Evolutionary conservation across 2,113 vertebrate genomes (phyloP).

Genomic region (Gnathonemus longibarbis): DNA sequence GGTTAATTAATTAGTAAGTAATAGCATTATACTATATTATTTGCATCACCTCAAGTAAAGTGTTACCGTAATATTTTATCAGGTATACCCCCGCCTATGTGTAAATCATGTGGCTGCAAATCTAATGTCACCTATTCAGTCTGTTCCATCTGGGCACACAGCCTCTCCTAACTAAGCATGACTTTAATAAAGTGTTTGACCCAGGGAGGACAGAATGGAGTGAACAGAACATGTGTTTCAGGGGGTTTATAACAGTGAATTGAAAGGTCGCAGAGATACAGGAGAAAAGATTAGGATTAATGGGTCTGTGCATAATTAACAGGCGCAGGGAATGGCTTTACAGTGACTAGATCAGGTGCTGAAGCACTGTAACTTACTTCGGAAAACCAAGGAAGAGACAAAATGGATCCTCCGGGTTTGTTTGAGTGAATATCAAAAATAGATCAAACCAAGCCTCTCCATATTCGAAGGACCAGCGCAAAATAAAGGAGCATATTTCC

Average conservation of each 20-base stretch:
- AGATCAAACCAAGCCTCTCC: neutral
- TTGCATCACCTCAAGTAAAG: too few species aligned
- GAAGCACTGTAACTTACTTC: neutral
- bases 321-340: neutral
- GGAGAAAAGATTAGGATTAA: neutral
- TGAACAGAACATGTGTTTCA: neutral
- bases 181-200: neutral
- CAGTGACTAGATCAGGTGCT: neutral
- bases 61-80: neutral
- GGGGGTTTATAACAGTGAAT: neutral
- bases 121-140: neutral
- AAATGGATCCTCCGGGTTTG: neutral
- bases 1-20: too few species aligned
- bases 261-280: neutral
- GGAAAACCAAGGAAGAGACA: neutral
- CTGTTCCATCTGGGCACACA: neutral
- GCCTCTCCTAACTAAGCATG: neutral
- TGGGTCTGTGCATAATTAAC: neutral
- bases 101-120: neutral
- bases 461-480: neutral
- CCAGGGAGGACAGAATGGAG: neutral
- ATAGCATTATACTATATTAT: too few species aligned
- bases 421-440: neutral
- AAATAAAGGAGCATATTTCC: neutral
- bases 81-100: neutral